Percentiles rank a stretch among this genome's conserved stretches.
These are phyloP conservation scores for Gracilinanus agilis DNA, from an alignment of 2,113 vertebrate genomes.

Conservation along the genomic window DNA sequence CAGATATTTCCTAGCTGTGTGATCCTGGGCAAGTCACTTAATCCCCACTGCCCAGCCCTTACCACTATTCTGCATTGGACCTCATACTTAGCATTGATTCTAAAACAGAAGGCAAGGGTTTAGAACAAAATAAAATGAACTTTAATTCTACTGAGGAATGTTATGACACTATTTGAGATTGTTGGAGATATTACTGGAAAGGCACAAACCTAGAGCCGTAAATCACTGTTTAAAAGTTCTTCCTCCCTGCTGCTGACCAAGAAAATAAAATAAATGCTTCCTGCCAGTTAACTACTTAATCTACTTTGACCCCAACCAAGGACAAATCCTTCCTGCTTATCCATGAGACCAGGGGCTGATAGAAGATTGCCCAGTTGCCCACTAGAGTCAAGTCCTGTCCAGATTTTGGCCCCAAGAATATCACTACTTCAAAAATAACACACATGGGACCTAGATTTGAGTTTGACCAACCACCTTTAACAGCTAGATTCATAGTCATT, in stretches of 20 bases:
- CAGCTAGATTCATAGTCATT: slow-evolving; percentile 80
- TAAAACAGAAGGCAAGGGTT: no score
- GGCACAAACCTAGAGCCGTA: not conserved
- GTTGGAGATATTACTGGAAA: no score
- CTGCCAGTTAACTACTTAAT: not conserved
- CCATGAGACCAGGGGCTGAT: not conserved
- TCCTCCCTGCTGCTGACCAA: not conserved
- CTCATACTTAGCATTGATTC: no score
- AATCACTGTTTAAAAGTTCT: not conserved
- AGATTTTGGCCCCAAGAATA: not conserved
- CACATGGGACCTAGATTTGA: slow-evolving; percentile 33
- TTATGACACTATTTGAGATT: no score
- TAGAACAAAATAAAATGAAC: no score
- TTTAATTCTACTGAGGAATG: no score
- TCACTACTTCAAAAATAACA: slow-evolving; percentile 1
- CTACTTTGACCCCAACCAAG: not conserved
- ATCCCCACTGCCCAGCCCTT: no score
- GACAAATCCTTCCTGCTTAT: not conserved
- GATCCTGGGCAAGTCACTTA: no score
- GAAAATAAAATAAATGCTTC: not conserved
- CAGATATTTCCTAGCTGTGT: no score
- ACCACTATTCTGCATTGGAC: no score
- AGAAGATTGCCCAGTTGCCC: not conserved
- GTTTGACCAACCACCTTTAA: slow-evolving; percentile 65
- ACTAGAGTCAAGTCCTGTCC: not conserved